phyloP scores from a whole-genome alignment of 2,888 invertebrate genomes.

The Meliscaeva auricollis region DNA sequence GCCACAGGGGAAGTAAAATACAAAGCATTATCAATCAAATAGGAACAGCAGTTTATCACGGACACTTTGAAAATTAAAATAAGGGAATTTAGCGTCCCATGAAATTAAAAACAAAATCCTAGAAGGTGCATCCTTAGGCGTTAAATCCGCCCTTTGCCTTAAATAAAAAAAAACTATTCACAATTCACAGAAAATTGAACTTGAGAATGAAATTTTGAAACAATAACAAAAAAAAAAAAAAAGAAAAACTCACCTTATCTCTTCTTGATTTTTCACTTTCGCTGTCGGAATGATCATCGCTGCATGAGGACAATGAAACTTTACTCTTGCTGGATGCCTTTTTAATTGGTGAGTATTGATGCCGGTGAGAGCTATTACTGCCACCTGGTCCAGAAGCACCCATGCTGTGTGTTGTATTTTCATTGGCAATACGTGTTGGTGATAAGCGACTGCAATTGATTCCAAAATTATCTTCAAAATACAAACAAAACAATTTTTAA shows the following conservation, averaged over 20 bases:
- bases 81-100: not conserved
- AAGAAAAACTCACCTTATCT: slow-evolving; percentile 74
- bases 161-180: no score
- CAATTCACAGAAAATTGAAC: no score
- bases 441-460: slow-evolving; percentile 66
- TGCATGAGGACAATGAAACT: slow-evolving; percentile 73
- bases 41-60: no score
- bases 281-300: slow-evolving; percentile 78
- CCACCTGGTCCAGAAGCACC: slow-evolving; percentile 69
- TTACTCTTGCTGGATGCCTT: slow-evolving; percentile 78
- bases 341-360: slow-evolving; percentile 78
- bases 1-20: not conserved
- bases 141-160: no score
- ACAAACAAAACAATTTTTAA: not conserved
- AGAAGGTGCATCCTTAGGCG: no score
- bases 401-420: slow-evolving; percentile 49
- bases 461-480: not conserved
- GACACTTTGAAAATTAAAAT: no score
- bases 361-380: slow-evolving; percentile 71
- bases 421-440: slow-evolving; percentile 62
- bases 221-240: not conserved
- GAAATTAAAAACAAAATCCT: not conserved
- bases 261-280: slow-evolving; percentile 79
- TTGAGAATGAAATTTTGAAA: not conserved
- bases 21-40: not conserved